phyloP scores from a whole-genome alignment of 53 echinoderm and acorn worm genomes.

The Mesocentrotus franciscanus region DNA sequence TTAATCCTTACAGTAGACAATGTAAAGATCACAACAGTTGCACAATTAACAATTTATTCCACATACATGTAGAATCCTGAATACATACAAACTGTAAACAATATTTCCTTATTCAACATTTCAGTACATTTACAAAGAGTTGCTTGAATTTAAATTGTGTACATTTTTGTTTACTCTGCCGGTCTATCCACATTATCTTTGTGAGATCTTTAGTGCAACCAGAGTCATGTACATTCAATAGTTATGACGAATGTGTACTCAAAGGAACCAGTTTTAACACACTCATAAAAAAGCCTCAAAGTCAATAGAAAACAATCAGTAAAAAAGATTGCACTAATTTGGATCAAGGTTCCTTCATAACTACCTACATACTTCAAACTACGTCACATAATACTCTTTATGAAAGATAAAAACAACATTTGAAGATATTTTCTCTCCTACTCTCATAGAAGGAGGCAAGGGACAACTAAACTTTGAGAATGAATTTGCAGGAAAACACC shows the following conservation, averaged over 20 bases:
- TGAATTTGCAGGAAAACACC: no score
- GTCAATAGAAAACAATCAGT: neutral
- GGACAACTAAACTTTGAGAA: no score
- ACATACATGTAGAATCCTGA: neutral
- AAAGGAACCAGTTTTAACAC: neutral
- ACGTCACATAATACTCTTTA: neutral
- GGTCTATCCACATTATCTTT: neutral
- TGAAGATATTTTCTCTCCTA: no score
- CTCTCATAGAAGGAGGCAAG: no score
- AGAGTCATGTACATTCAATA: neutral
- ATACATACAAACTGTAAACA: neutral
- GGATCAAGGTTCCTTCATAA: neutral
- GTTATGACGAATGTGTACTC: neutral
- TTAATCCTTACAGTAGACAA: no score
- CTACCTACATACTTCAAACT: neutral
- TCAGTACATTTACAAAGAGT: conserved; percentile 23
- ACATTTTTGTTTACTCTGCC: neutral
- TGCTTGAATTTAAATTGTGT: neutral
- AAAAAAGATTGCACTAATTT: conserved; percentile 20
- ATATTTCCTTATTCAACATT: neutral
- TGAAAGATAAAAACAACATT: neutral
- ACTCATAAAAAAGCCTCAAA: neutral
- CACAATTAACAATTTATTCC: no score
- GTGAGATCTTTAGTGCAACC: neutral
- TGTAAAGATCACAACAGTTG: no score